phyloP scores from a whole-genome alignment of 2,113 vertebrate species.

The Limnothrissa miodon region DNA sequence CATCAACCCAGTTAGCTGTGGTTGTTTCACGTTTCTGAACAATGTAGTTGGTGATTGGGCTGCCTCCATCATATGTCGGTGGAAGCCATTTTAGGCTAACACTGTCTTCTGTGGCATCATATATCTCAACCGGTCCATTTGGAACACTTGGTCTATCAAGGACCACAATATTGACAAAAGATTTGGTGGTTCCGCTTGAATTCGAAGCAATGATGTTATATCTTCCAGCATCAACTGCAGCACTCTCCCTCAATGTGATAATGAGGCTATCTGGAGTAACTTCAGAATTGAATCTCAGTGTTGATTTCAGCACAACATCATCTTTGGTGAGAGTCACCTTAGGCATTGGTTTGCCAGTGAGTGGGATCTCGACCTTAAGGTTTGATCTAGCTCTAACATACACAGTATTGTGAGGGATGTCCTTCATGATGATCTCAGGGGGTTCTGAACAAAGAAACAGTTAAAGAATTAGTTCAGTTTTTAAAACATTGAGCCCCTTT shows the following conservation, averaged over 20 bases:
- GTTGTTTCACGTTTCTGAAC: conserved; percentile 94
- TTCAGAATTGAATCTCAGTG: conserved; percentile 95
- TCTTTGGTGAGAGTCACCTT: conserved; percentile 89
- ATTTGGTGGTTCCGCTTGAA: conserved; percentile 91
- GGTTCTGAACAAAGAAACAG: conserved; percentile 76
- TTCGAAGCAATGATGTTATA: conserved; percentile 95
- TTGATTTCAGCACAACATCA: conserved; percentile 82
- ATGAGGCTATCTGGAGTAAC: conserved; percentile 88
- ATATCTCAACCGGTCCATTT: conserved; percentile 85
- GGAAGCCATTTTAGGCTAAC: conserved; percentile 89
- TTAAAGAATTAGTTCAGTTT: too few species aligned
- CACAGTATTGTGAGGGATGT: conserved; percentile 89
- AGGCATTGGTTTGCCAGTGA: conserved; percentile 88
- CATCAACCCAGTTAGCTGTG: conserved; percentile 89
- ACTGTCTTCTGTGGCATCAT: conserved; percentile 88
- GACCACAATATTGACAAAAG: conserved; percentile 87
- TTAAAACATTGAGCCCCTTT: too few species aligned
- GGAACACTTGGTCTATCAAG: conserved; percentile 90
- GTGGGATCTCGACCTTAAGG: conserved; percentile 92
- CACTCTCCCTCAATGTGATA: conserved; percentile 88
- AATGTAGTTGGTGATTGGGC: conserved; percentile 95
- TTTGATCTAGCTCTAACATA: conserved; percentile 92
- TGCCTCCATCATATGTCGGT: conserved; percentile 91
- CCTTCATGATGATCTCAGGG: conserved; percentile 91
- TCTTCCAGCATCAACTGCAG: conserved; percentile 85